Conservation (phyloP, 23 tunicate species). For the Styela plicata region DNA sequence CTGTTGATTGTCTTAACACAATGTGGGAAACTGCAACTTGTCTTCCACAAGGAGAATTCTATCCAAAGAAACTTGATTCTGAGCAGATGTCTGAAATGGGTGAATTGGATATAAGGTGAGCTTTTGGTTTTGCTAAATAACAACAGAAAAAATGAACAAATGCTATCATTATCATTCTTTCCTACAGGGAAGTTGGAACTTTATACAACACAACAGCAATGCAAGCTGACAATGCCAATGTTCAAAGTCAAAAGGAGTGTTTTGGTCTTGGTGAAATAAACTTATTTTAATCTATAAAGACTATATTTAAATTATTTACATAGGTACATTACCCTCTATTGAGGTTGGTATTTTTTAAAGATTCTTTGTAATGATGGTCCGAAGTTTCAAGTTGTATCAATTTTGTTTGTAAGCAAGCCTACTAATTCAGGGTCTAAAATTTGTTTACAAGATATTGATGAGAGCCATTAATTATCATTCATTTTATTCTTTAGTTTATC, state of each 20-base stretch:
- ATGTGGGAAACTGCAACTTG: constrained; percentile 33
- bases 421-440: too few relatives aligned
- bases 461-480: background rate
- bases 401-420: too few relatives aligned
- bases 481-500: background rate
- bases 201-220: background rate
- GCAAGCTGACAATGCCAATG: constrained; percentile 7
- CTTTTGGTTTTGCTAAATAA: background rate
- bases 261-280: constrained; percentile 22
- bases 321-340: too few relatives aligned
- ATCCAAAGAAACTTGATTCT: constrained; percentile 19
- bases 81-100: background rate
- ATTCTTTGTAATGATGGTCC: too few relatives aligned
- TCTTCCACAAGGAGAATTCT: constrained; percentile 7
- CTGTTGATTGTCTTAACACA: constrained; percentile 27
- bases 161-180: background rate
- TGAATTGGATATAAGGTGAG: constrained; percentile 13
- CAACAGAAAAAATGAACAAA: background rate
- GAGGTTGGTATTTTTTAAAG: too few relatives aligned
- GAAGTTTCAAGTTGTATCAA: too few relatives aligned
- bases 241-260: constrained; percentile 1
- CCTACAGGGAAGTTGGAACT: background rate
- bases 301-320: too few relatives aligned
- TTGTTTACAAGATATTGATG: too few relatives aligned
- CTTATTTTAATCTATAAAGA: too few relatives aligned